These are phyloP conservation scores for Monochamus saltuarius DNA, from an alignment of 1,140 invertebrate genomes.

Conservation along the genomic window DNA sequence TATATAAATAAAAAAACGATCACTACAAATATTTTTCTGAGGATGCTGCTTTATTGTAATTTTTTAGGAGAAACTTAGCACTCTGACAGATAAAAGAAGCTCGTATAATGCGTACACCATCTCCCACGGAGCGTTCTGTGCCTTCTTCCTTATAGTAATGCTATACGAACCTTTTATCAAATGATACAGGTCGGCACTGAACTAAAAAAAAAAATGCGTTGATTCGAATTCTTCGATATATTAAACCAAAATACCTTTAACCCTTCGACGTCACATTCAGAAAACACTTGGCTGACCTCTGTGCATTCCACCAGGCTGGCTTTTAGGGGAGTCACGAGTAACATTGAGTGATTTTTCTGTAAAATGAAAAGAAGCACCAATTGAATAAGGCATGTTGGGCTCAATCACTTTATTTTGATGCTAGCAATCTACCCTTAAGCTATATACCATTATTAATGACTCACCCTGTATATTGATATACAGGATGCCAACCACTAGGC, in stretches of 20 bases:
- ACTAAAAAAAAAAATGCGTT: slow-evolving; percentile 53
- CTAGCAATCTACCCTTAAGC: too few species aligned
- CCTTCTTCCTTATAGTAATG: slow-evolving; percentile 41
- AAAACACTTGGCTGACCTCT: slow-evolving; percentile 69
- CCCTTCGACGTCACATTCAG: slow-evolving; percentile 57
- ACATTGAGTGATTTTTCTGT: slow-evolving; percentile 58
- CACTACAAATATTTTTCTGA: too few species aligned
- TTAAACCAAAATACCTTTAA: slow-evolving; percentile 50
- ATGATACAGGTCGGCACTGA: slow-evolving; percentile 69
- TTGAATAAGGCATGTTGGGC: too few species aligned
- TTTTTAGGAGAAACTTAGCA: slow-evolving; percentile 44
- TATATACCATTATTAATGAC: too few species aligned
- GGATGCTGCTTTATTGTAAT: background rate
- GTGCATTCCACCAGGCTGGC: slow-evolving; percentile 66
- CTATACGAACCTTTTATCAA: slow-evolving; percentile 52
- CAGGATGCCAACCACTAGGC: too few species aligned
- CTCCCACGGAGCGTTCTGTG: slow-evolving; percentile 29
- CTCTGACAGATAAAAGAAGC: slow-evolving; percentile 36
- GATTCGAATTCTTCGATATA: background rate
- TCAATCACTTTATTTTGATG: too few species aligned
- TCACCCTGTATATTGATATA: too few species aligned
- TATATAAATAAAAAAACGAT: too few species aligned
- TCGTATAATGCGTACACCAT: slow-evolving; percentile 35
- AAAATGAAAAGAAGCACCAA: slow-evolving; percentile 21
- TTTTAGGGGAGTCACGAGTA: slow-evolving; percentile 64